Conservation (phyloP, 2,113 vertebrate species). For the Melanotaenia duboulayi region DNA sequence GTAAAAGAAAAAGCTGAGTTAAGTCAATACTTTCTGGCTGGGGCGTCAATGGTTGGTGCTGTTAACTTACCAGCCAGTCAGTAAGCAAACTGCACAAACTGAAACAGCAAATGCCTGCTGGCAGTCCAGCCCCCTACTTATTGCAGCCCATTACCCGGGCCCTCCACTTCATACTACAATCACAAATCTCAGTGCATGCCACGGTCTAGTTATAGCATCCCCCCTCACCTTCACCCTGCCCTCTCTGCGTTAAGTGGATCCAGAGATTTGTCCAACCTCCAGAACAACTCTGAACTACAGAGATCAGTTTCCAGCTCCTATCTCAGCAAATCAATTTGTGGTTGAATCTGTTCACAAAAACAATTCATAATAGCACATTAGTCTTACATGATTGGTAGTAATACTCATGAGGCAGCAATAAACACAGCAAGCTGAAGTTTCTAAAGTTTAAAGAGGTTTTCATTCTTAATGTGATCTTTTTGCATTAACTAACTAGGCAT, state of each 20-base stretch:
- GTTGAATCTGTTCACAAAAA: neutral
- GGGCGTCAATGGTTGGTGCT: neutral
- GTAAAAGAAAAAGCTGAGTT: neutral
- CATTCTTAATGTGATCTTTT: constrained; percentile 4
- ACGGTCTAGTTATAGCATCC: constrained; percentile 36
- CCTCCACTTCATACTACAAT: constrained; percentile 41
- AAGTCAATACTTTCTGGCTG: neutral
- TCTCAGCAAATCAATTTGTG: constrained; percentile 20
- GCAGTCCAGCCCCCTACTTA: constrained; percentile 47
- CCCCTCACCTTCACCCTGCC: constrained; percentile 30
- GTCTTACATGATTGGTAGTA: neutral
- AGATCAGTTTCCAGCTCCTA: constrained; percentile 5
- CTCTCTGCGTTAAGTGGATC: constrained; percentile 50
- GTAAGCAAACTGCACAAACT: constrained; percentile 25
- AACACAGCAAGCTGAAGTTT: neutral
- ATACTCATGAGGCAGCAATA: neutral
- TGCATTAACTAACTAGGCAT: neutral
- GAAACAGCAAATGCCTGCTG: constrained; percentile 28
- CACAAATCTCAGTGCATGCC: constrained; percentile 65
- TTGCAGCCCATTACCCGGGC: constrained; percentile 31
- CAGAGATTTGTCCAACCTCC: constrained; percentile 28
- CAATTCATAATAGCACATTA: neutral
- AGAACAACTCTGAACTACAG: neutral
- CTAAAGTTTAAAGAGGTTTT: neutral
- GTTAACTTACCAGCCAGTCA: neutral